Conservation (phyloP, 2,113 vertebrate genomes). For the Bothrops jararaca region DNA sequence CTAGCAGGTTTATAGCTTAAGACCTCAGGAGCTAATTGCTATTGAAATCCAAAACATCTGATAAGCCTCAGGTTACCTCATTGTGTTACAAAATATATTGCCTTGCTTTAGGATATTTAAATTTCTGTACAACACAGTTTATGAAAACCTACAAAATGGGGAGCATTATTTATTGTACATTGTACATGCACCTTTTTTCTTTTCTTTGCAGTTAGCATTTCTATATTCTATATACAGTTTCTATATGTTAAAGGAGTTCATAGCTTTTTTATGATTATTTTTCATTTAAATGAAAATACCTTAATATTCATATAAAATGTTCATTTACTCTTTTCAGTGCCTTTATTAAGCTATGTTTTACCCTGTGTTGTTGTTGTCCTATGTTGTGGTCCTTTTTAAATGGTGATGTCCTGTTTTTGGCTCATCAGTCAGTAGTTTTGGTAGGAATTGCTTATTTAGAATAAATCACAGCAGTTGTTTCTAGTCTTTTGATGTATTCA, state of each 20-base stretch:
- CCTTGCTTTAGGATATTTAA: background rate
- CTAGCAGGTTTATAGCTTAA: background rate
- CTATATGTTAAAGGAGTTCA: background rate
- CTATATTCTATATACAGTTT: no score
- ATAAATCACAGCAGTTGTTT: background rate
- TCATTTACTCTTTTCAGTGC: background rate
- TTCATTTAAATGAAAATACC: background rate
- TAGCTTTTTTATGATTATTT: background rate
- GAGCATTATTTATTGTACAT: background rate
- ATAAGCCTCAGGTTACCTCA: background rate
- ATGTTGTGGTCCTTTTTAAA: constrained; percentile 7
- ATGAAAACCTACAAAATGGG: background rate
- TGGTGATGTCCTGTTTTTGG: constrained; percentile 20
- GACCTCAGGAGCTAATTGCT: background rate
- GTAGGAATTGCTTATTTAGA: constrained; percentile 15
- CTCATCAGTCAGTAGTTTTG: constrained; percentile 19
- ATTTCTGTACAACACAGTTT: background rate
- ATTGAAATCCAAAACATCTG: background rate
- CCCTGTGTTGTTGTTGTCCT: constrained; percentile 16
- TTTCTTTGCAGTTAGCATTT: no score
- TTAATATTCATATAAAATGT: background rate
- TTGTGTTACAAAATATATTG: background rate
- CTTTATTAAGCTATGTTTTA: constrained; percentile 9
- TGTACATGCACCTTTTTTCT: background rate
- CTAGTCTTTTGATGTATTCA: background rate